Conservation (phyloP, 2,797 vertebrate genomes). For the Meda fulgida region DNA sequence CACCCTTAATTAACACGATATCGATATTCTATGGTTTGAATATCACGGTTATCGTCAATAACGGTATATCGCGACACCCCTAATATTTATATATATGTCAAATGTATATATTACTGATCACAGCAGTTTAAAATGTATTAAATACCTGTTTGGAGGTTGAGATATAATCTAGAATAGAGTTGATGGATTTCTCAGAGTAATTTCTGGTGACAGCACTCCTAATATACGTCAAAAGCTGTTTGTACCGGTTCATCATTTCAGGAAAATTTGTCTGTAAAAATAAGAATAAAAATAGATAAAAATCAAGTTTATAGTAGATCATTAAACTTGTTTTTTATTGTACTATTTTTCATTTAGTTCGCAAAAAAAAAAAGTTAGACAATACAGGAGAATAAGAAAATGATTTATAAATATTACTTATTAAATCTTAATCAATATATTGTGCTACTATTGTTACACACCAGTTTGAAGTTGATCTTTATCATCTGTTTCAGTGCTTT, state of each 20-base stretch:
- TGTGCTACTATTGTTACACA: constrained; percentile 68
- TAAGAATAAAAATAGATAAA: constrained; percentile 39
- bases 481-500: constrained; percentile 99
- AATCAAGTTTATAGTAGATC: not conserved
- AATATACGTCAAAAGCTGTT: constrained; percentile 97
- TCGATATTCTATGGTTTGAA: not conserved
- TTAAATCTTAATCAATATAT: not conserved
- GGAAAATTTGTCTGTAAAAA: constrained; percentile 92
- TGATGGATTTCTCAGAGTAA: constrained; percentile 99
- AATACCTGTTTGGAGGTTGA: constrained; percentile 99
- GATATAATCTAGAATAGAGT: constrained; percentile 99
- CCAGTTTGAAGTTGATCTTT: constrained; percentile 99
- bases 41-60: not conserved
- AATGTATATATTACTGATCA: not conserved
- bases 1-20: not conserved
- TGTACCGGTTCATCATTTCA: constrained; percentile 99
- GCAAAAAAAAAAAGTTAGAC: not conserved
- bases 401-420: not conserved
- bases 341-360: not conserved
- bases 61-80: not conserved
- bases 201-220: constrained; percentile 98
- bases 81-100: not conserved
- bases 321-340: too few relatives aligned
- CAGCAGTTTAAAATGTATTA: not conserved
- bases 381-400: not conserved